Evolutionary conservation across 2,888 invertebrate genomes (phyloP), one percentile per base, ranked within the genome.

Genomic region (Cryptus armator): DNA sequence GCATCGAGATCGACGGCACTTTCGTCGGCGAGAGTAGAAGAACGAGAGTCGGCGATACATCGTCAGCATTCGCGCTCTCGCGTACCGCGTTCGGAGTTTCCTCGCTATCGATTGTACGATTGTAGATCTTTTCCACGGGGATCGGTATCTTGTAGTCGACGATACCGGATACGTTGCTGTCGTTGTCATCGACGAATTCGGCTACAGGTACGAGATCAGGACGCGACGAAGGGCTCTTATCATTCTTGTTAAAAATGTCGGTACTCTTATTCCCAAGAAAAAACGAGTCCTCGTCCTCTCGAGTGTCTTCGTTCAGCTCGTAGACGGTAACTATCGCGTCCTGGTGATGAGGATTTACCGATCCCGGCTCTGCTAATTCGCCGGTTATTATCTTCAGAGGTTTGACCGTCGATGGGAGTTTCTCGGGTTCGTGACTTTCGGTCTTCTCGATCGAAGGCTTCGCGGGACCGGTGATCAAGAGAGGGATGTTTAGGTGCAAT

Each of bases 401-500:
- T 29, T 78, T 64, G 0, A 46, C 70, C 53, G 75, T 44, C 32
- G 68, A 9, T 3, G 71, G 16, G 0, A 9, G 4, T 24, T 79
- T 48, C 51, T 75, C 64, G 7, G 53, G 4, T 12, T 75, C 72
- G 5, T 32, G 46, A 56, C 2, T 12, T 4, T 56, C 66, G 37
- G 32, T 44, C 19, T 71, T 71, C 87, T 74, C 80, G 29, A 16
- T 37, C 44, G 37, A 7, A 48, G 72, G 37, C 29, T 82, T 80
- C 0, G 71, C 1, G 0, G 81, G 64, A 9, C 67, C 53, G 0
- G 75, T 46, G 29, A 85, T 51, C 0, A 89, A 24, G 32, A 93
- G 81, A 0, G 94, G 93, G 37, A 94, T 93, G 80, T 91, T 93
- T 3, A 94, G 80, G 59, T 93, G 93, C 1, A 94, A 82, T 0